Evolutionary conservation across 2,113 vertebrate genomes (phyloP).

Genomic region (Megaceryle maxima): DNA sequence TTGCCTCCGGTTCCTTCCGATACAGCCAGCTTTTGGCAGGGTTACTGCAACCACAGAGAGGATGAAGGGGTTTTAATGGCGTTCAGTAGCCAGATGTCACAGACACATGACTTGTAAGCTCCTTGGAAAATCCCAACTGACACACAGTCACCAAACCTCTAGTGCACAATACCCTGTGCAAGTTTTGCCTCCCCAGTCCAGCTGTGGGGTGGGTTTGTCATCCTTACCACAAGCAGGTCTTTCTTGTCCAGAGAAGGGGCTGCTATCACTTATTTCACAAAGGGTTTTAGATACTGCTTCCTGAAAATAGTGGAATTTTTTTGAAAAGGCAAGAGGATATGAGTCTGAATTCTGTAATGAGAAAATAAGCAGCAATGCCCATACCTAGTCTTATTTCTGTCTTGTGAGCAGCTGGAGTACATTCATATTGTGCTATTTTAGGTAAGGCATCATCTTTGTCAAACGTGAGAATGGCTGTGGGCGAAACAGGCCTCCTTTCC

Average conservation of each 20-base stretch:
- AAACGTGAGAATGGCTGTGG: not conserved
- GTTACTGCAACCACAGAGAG: not conserved
- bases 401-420: not conserved
- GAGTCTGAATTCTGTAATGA: constrained; percentile 6
- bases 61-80: not conserved
- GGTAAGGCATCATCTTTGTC: constrained; percentile 5
- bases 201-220: not conserved
- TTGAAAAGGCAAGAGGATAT: not conserved
- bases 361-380: not conserved
- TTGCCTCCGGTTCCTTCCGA: not conserved
- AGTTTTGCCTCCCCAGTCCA: not conserved
- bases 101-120: fast-evolving
- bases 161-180: no score
- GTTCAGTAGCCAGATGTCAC: not conserved
- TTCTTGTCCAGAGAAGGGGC: not conserved
- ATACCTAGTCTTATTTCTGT: not conserved
- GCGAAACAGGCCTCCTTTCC: not conserved
- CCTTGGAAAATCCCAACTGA: not conserved
- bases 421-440: not conserved
- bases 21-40: not conserved
- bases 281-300: not conserved
- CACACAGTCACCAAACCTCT: not conserved
- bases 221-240: not conserved
- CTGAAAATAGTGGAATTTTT: not conserved
- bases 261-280: not conserved